Conservation (phyloP, 2,113 vertebrate genomes). For the Panthera leo region DNA sequence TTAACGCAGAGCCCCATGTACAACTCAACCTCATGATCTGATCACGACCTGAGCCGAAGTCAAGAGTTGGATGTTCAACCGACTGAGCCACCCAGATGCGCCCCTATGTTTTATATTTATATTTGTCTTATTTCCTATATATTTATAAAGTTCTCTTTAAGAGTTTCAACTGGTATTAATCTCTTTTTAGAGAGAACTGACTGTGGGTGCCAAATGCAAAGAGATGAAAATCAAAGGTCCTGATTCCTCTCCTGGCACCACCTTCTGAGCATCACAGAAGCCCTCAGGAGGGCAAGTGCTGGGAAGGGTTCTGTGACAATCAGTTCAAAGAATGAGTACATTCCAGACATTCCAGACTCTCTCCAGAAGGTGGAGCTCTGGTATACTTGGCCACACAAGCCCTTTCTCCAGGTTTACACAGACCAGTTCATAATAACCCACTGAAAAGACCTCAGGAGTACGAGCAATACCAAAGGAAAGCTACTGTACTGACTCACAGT, state of each 20-base stretch:
- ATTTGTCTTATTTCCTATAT: no score
- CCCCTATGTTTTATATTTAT: no score
- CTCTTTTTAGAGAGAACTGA: background rate
- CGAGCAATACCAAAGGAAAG: background rate
- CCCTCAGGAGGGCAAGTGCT: background rate
- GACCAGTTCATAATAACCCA: background rate
- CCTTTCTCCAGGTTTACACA: background rate
- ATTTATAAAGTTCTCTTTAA: background rate
- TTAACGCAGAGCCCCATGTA: no score
- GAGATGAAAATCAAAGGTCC: background rate
- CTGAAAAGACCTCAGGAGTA: conserved; percentile 17
- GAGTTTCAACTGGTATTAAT: background rate
- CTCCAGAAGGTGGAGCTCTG: conserved; percentile 50
- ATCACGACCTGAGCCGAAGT: no score
- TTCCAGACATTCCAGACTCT: rapidly evolving
- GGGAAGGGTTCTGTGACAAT: background rate
- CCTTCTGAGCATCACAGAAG: background rate
- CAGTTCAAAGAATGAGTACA: background rate
- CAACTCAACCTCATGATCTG: no score
- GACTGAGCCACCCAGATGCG: no score
- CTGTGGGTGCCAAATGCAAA: conserved; percentile 6
- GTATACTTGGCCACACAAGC: background rate
- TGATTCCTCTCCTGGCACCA: background rate
- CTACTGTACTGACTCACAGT: background rate
- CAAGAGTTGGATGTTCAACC: no score